A percentile compares a stretch with the other conserved stretches of the same genome.
These are phyloP conservation scores for Peromyscus attwateri DNA, from an alignment of 2,797 vertebrate species.

Conservation along the genomic window DNA sequence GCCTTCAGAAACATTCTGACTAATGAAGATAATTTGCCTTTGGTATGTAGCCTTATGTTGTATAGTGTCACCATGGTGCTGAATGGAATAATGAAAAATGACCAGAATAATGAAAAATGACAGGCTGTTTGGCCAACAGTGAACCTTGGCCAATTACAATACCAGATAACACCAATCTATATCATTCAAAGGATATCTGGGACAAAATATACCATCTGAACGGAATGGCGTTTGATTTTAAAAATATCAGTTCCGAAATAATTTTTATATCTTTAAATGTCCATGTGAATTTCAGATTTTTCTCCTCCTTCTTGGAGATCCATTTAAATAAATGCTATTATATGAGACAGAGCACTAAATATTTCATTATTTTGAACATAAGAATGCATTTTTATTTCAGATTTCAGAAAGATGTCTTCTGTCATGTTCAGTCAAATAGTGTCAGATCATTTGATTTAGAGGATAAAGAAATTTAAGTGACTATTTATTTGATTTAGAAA, in stretches of 20 bases:
- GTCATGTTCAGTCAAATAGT: conserved; percentile 54
- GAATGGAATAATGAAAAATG: conserved; percentile 50
- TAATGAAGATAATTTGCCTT: conserved; percentile 6
- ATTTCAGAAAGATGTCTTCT: conserved; percentile 59
- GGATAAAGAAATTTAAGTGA: conserved; percentile 58
- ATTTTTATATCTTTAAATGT: conserved; percentile 42
- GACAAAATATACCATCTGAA: conserved; percentile 63
- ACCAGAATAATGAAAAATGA: conserved; percentile 58
- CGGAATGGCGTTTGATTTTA: conserved; percentile 19
- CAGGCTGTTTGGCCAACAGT: neutral
- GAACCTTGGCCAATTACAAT: conserved; percentile 40
- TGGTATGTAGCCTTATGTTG: neutral
- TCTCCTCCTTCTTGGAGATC: neutral
- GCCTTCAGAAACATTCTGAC: neutral
- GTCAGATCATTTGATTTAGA: conserved; percentile 58
- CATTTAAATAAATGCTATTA: conserved; percentile 53
- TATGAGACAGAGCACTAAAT: neutral
- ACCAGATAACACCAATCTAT: conserved; percentile 46
- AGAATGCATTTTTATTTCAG: conserved; percentile 53
- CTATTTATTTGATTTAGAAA: conserved; percentile 69
- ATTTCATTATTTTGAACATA: conserved; percentile 44
- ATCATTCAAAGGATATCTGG: conserved; percentile 35
- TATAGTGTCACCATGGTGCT: neutral
- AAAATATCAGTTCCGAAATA: conserved; percentile 23
- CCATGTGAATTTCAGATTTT: conserved; percentile 58